phyloP scores from a whole-genome alignment of 2,113 vertebrate genomes.

The Turdus rufiventris region DNA sequence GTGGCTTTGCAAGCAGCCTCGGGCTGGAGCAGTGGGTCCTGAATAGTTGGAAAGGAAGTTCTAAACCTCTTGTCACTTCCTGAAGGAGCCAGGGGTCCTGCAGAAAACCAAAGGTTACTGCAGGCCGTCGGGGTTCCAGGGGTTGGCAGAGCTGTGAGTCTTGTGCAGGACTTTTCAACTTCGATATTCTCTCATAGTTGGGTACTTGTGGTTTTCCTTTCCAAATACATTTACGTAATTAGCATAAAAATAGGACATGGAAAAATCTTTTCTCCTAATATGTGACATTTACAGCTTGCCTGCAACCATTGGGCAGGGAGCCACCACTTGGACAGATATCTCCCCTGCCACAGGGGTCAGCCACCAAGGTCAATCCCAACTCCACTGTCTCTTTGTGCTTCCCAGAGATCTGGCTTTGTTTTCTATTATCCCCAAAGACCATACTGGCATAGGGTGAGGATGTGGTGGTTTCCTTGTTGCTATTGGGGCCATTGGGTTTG shows the following conservation, averaged over 20 bases:
- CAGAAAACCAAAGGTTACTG: rapidly evolving
- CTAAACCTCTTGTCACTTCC: neutral
- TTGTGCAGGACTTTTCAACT: neutral
- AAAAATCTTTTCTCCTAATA: neutral
- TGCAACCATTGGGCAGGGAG: neutral
- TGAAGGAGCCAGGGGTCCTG: neutral
- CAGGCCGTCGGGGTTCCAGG: rapidly evolving
- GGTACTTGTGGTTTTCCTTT: neutral
- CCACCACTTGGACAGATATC: neutral
- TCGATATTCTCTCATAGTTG: rapidly evolving
- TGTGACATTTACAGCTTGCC: neutral
- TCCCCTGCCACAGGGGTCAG: neutral
- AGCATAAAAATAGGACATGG: neutral
- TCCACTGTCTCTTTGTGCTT: neutral
- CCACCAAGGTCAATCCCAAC: neutral
- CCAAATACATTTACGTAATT: neutral
- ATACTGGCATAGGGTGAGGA: rapidly evolving
- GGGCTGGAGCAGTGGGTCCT: neutral
- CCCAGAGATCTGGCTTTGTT: neutral
- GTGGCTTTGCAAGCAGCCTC: neutral
- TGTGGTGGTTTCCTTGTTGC: rapidly evolving
- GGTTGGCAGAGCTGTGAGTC: neutral
- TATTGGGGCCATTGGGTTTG: rapidly evolving
- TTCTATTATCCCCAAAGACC: neutral
- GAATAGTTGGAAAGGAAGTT: neutral